phyloP scores from a whole-genome alignment of 2,797 vertebrate species.

The Podargus strigoides region DNA sequence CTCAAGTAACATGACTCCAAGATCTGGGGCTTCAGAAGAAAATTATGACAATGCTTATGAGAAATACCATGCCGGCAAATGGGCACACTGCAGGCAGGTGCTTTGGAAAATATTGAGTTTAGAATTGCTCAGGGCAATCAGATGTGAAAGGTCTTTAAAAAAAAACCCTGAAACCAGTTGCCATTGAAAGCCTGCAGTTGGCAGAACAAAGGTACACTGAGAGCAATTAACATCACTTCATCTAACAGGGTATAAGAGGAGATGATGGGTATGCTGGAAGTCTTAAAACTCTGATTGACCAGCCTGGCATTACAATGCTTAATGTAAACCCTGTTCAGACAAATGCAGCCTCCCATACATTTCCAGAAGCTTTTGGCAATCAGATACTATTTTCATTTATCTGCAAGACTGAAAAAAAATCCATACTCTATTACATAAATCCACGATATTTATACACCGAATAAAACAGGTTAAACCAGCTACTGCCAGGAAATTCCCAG shows the following conservation, averaged over 20 bases:
- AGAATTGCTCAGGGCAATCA: too few relatives aligned
- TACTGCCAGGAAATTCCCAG: too few relatives aligned
- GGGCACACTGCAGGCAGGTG: too few relatives aligned
- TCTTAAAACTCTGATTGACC: not conserved
- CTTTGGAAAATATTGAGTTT: not conserved
- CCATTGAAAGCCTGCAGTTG: not conserved
- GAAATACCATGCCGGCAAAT: not conserved
- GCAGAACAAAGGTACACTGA: not conserved
- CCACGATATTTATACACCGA: not conserved
- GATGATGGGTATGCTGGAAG: not conserved
- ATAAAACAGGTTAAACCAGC: not conserved
- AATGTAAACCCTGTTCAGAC: not conserved
- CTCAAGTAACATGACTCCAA: not conserved
- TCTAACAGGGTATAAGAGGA: fast-evolving
- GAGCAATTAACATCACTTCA: not conserved
- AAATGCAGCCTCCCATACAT: fast-evolving
- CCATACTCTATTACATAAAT: not conserved
- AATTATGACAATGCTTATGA: fast-evolving
- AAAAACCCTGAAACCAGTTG: not conserved
- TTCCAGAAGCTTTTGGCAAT: not conserved
- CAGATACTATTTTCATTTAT: not conserved
- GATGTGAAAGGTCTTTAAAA: not conserved
- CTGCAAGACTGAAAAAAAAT: not conserved
- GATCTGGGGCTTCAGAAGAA: not conserved
- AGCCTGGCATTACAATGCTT: too few relatives aligned